Percentiles rank a stretch among this genome's conserved stretches.
phyloP scores from a whole-genome alignment of 2,888 invertebrate genomes.

The Syritta pipiens region DNA sequence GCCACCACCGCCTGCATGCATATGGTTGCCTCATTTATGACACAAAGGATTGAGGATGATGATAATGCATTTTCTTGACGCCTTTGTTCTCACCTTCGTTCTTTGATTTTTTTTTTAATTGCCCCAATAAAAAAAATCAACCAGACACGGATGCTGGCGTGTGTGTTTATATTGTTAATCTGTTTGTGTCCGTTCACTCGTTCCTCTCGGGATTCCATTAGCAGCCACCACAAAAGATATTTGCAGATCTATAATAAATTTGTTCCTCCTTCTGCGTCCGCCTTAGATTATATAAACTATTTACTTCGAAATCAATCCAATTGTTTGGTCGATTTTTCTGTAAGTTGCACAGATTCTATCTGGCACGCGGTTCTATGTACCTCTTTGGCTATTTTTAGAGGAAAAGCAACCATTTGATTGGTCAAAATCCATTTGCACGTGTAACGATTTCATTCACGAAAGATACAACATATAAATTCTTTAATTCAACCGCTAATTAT shows the following conservation, averaged over 20 bases:
- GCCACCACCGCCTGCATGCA: conserved; percentile 58
- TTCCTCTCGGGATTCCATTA: conserved; percentile 23
- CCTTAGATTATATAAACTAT: conserved; percentile 34
- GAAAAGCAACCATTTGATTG: conserved; percentile 55
- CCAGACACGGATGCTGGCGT: conserved; percentile 28
- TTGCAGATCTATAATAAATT: conserved; percentile 41
- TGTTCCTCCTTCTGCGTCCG: conserved; percentile 40
- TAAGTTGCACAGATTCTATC: conserved; percentile 34
- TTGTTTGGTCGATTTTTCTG: no score
- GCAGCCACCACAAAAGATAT: conserved; percentile 25
- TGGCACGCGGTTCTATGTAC: conserved; percentile 29
- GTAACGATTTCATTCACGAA: conserved; percentile 44
- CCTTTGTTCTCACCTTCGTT: conserved; percentile 63
- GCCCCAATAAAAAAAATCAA: conserved; percentile 31
- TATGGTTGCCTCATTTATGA: conserved; percentile 57
- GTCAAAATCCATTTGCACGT: conserved; percentile 44
- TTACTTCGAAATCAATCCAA: conserved; percentile 35
- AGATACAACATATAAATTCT: conserved; percentile 19
- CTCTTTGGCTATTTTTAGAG: conserved; percentile 49
- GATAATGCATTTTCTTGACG: conserved; percentile 50
- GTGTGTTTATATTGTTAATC: conserved; percentile 46
- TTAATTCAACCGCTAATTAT: conserved; percentile 37
- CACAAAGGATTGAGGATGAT: conserved; percentile 59
- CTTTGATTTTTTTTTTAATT: conserved; percentile 42
- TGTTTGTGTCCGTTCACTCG: background rate